Conservation (phyloP, 2,888 invertebrate species). For the Dicyrtomina minuta region DNA sequence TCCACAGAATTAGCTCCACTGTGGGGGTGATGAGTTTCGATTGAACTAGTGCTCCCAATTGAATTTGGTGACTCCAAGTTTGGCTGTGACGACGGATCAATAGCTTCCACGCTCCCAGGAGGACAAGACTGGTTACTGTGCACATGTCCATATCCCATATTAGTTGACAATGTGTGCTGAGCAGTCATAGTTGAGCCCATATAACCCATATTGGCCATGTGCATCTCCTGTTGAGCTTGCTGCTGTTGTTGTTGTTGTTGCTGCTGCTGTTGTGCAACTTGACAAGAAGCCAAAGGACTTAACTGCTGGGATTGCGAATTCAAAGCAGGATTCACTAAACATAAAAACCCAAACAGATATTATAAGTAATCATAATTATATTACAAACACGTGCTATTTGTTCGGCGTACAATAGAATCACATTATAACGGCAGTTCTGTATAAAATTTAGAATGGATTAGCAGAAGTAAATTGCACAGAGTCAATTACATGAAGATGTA, state of each 20-base stretch:
- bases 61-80: slow-evolving; percentile 53
- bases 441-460: too few species aligned
- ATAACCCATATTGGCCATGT: slow-evolving; percentile 53
- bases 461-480: too few species aligned
- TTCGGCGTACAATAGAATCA: too few species aligned
- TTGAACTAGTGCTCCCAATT: slow-evolving; percentile 45
- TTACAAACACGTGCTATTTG: too few species aligned
- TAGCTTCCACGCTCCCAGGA: slow-evolving; percentile 52
- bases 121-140: slow-evolving; percentile 53
- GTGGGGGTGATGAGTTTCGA: slow-evolving; percentile 45
- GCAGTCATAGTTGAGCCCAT: slow-evolving; percentile 46
- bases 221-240: slow-evolving; percentile 33
- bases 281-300: slow-evolving; percentile 27
- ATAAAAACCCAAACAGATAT: neutral
- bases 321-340: slow-evolving; percentile 10
- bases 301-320: slow-evolving; percentile 4
- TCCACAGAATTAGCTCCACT: slow-evolving; percentile 47
- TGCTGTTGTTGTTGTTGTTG: slow-evolving; percentile 32
- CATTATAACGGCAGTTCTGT: too few species aligned
- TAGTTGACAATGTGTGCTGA: slow-evolving; percentile 2
- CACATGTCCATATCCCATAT: slow-evolving; percentile 43
- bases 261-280: slow-evolving; percentile 30
- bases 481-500: too few species aligned
- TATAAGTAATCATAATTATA: neutral
- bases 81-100: slow-evolving; percentile 43